Evolutionary conservation across 1,140 invertebrate genomes (phyloP).

Genomic region (Pachypeltis micranthus): DNA sequence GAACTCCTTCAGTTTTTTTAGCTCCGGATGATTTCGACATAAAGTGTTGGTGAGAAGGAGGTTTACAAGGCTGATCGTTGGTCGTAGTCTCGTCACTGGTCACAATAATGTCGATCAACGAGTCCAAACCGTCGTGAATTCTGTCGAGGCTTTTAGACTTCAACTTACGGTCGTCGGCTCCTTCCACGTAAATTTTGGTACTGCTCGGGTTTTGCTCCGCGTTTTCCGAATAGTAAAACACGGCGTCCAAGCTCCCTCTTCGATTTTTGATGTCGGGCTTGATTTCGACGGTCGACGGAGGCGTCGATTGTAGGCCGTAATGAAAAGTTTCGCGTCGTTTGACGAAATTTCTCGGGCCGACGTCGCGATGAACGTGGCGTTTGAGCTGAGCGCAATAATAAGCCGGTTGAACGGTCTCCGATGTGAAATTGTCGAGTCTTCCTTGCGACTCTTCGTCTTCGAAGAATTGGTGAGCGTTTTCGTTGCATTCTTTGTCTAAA

Average conservation of each 20-base stretch:
- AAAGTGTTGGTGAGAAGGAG: neutral
- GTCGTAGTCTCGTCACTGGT: slow-evolving; percentile 26
- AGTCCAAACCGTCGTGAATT: slow-evolving; percentile 59
- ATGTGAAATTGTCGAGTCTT: slow-evolving; percentile 55
- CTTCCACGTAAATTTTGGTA: slow-evolving; percentile 25
- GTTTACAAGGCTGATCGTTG: neutral
- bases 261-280: slow-evolving; percentile 23
- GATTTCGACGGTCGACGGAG: slow-evolving; percentile 5
- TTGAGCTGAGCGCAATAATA: slow-evolving; percentile 11
- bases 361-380: neutral
- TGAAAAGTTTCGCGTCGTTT: slow-evolving; percentile 23
- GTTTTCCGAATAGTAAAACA: slow-evolving; percentile 23
- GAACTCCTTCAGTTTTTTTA: neutral
- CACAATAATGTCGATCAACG: slow-evolving; percentile 56
- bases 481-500: slow-evolving; percentile 34
- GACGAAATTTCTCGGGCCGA: neutral
- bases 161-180: slow-evolving; percentile 32
- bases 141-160: slow-evolving; percentile 64
- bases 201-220: slow-evolving; percentile 11
- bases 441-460: slow-evolving; percentile 54
- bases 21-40: neutral
- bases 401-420: slow-evolving; percentile 25
- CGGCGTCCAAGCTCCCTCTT: slow-evolving; percentile 27
- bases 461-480: slow-evolving; percentile 36
- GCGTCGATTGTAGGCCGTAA: neutral